These are phyloP conservation scores for Euwallacea fornicatus DNA, from an alignment of 1,140 invertebrate species.

Conservation along the genomic window DNA sequence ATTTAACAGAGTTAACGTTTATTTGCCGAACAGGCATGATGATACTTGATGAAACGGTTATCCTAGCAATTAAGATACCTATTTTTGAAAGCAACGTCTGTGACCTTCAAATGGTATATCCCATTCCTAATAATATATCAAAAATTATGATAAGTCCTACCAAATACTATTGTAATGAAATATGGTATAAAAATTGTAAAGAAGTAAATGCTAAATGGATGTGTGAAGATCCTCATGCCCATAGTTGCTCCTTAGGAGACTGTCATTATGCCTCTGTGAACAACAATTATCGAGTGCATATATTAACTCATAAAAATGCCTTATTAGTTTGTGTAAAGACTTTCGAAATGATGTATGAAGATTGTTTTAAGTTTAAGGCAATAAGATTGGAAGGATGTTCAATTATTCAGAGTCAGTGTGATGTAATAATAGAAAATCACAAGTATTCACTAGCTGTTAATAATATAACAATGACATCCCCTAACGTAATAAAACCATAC, in stretches of 20 bases:
- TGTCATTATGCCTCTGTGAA: conserved; percentile 4
- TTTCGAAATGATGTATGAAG: conserved; percentile 6
- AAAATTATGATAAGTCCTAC: conserved; percentile 14
- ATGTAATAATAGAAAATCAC: conserved; percentile 5
- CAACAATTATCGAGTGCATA: conserved; percentile 12
- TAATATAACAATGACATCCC: background rate
- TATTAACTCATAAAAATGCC: conserved; percentile 10
- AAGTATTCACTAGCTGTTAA: conserved; percentile 7
- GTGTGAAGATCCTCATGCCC: background rate
- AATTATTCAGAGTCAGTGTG: conserved; percentile 16
- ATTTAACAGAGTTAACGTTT: conserved; percentile 8
- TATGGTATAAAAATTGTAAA: conserved; percentile 9
- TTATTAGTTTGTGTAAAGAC: conserved; percentile 6
- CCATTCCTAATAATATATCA: conserved; percentile 7
- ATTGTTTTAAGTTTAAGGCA: conserved; percentile 4
- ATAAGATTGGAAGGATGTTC: background rate
- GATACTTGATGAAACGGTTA: conserved; percentile 8
- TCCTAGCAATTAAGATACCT: conserved; percentile 16
- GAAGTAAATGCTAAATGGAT: conserved; percentile 11
- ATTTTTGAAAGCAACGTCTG: background rate
- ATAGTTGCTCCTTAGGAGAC: background rate
- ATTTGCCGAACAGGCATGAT: conserved; percentile 13
- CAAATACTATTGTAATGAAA: conserved; percentile 20
- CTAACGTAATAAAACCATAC: background rate
- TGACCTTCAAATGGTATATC: conserved; percentile 6